phyloP scores from a whole-genome alignment of 2,797 vertebrate species.

The Betta splendens region DNA sequence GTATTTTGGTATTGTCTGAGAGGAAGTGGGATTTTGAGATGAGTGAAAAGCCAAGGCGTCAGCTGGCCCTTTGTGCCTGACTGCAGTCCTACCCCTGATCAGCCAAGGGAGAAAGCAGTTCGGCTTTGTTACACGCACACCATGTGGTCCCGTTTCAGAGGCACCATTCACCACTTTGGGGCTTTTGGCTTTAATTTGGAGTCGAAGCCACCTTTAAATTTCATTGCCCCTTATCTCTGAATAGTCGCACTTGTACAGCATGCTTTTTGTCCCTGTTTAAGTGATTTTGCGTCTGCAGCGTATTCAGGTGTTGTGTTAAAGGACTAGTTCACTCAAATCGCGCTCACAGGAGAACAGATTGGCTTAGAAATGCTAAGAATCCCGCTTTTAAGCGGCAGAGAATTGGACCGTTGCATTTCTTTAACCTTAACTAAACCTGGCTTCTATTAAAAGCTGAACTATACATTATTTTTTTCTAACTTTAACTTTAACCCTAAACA shows the following conservation, averaged over 20 bases:
- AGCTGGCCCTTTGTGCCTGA: conserved; percentile 83
- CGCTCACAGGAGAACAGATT: background rate
- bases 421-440: no score
- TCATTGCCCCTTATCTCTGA: conserved; percentile 45
- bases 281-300: conserved; percentile 3
- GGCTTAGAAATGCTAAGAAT: background rate
- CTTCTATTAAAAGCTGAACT: no score
- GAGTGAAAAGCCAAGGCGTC: conserved; percentile 80
- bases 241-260: conserved; percentile 39
- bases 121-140: conserved; percentile 78
- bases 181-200: conserved; percentile 54
- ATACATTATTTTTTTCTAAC: no score
- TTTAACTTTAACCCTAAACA: no score
- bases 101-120: conserved; percentile 80
- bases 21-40: conserved; percentile 81
- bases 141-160: conserved; percentile 75
- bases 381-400: background rate
- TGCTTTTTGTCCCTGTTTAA: conserved; percentile 23
- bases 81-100: conserved; percentile 77
- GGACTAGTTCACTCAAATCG: conserved; percentile 18
- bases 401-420: no score
- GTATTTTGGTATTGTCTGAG: conserved; percentile 80
- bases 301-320: conserved; percentile 11
- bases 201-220: conserved; percentile 58
- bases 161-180: conserved; percentile 56